Conservation (phyloP, 2,113 vertebrate species). For the Porphyrio hochstetteri region DNA sequence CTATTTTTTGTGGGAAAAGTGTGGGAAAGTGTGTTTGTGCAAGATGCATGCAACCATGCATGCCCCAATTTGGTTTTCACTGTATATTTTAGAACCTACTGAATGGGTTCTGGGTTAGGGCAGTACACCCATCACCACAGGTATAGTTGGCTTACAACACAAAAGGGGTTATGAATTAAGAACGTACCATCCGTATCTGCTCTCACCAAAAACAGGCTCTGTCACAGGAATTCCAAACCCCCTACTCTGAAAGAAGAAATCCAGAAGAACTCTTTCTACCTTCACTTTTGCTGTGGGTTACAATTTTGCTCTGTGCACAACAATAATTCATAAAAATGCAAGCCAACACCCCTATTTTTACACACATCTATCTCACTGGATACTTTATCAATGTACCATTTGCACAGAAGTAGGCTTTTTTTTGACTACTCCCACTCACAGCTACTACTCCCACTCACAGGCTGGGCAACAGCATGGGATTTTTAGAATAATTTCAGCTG, state of each 20-base stretch:
- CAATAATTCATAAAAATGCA: not conserved
- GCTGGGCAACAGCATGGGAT: not conserved
- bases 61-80: not conserved
- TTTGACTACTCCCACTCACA: not conserved
- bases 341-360: not conserved
- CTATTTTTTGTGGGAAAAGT: not conserved
- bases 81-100: not conserved
- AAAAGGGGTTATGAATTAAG: not conserved
- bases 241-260: not conserved
- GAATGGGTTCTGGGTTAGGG: not conserved
- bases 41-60: fast-evolving
- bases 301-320: not conserved
- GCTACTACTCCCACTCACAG: not conserved
- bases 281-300: not conserved
- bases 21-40: not conserved
- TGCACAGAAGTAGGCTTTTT: not conserved
- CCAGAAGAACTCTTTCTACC: not conserved
- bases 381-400: not conserved
- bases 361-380: not conserved
- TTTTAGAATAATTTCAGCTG: not conserved
- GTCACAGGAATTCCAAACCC: not conserved
- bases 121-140: not conserved
- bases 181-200: not conserved
- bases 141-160: not conserved
- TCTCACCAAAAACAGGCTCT: not conserved